phyloP scores from a whole-genome alignment of 2,113 vertebrate genomes.

The Oenanthe oenanthe region DNA sequence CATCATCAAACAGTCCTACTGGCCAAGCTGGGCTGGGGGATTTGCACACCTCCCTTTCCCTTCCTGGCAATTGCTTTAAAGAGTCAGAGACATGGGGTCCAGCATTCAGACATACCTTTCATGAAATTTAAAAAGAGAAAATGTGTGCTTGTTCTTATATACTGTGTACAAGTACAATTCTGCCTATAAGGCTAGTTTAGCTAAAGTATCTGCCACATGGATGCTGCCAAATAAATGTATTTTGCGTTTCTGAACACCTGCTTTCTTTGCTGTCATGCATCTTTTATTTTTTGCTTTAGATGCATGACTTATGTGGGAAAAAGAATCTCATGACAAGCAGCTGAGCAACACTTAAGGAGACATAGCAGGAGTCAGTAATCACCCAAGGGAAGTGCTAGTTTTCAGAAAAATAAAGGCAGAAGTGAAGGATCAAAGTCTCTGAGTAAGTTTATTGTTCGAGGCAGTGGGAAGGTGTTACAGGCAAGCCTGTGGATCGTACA shows the following conservation, averaged over 20 bases:
- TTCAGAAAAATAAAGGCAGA: not conserved
- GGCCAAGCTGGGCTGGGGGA: not conserved
- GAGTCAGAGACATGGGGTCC: not conserved
- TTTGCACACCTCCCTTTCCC: not conserved
- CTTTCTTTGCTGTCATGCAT: not conserved
- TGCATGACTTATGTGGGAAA: not conserved
- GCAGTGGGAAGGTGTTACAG: conserved; percentile 47
- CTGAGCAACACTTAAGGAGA: not conserved
- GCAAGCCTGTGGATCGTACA: not conserved
- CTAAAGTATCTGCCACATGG: not conserved
- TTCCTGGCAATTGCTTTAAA: not conserved
- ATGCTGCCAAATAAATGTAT: not conserved
- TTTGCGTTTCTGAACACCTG: conserved; percentile 29
- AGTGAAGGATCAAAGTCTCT: conserved; percentile 5
- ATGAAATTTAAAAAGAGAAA: not conserved
- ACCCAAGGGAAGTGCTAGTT: not conserved
- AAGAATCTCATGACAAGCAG: conserved; percentile 39
- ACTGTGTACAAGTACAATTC: not conserved
- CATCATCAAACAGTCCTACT: not conserved
- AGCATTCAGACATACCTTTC: not conserved
- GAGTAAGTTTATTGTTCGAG: conserved; percentile 3
- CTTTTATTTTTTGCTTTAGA: conserved; percentile 28
- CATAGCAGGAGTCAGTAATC: not conserved
- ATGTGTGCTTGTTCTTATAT: not conserved
- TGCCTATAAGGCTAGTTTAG: not conserved